phyloP scores from a whole-genome alignment of 2,113 vertebrate species.

The Geothlypis trichas region DNA sequence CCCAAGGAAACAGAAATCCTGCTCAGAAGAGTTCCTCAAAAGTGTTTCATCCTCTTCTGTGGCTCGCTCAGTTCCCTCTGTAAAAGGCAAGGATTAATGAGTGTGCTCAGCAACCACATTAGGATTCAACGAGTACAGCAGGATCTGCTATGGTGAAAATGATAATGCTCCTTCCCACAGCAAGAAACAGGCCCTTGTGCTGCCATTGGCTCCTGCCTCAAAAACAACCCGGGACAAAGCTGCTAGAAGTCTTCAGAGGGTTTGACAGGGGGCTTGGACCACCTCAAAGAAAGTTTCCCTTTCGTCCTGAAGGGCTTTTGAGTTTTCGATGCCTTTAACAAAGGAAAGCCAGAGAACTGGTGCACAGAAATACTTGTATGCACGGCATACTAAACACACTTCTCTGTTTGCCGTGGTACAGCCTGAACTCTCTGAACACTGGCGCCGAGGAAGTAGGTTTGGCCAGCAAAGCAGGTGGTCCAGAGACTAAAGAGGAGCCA shows the following conservation, averaged over 20 bases:
- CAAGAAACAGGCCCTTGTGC: slow-evolving; percentile 41
- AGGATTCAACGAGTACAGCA: slow-evolving; percentile 12
- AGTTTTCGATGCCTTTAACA: slow-evolving; percentile 21
- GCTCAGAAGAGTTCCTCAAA: slow-evolving; percentile 52
- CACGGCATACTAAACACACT: slow-evolving; percentile 41
- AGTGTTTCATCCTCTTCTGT: slow-evolving; percentile 26
- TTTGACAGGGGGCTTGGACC: slow-evolving; percentile 62
- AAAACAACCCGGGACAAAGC: slow-evolving; percentile 72
- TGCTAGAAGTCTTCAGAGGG: slow-evolving; percentile 62
- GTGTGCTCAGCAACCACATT: slow-evolving; percentile 35
- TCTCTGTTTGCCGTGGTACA: slow-evolving; percentile 67
- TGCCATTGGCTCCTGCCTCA: slow-evolving; percentile 53
- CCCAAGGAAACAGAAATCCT: slow-evolving; percentile 56
- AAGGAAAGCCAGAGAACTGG: slow-evolving; percentile 54
- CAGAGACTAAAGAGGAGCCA: slow-evolving; percentile 45
- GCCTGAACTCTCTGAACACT: slow-evolving; percentile 60
- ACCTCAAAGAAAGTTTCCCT: slow-evolving; percentile 64
- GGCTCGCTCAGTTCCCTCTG: background rate
- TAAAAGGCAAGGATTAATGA: slow-evolving; percentile 39
- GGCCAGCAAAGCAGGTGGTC: slow-evolving; percentile 77
- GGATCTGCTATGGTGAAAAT: slow-evolving; percentile 44
- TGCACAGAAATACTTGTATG: slow-evolving; percentile 8
- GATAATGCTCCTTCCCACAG: slow-evolving; percentile 57
- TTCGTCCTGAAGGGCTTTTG: slow-evolving; percentile 46
- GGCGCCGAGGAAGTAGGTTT: slow-evolving; percentile 62